Evolutionary conservation across 2,888 invertebrate species (phyloP), one percentile per base, ranked within the genome.

Genomic region (Phortica magna): DNA sequence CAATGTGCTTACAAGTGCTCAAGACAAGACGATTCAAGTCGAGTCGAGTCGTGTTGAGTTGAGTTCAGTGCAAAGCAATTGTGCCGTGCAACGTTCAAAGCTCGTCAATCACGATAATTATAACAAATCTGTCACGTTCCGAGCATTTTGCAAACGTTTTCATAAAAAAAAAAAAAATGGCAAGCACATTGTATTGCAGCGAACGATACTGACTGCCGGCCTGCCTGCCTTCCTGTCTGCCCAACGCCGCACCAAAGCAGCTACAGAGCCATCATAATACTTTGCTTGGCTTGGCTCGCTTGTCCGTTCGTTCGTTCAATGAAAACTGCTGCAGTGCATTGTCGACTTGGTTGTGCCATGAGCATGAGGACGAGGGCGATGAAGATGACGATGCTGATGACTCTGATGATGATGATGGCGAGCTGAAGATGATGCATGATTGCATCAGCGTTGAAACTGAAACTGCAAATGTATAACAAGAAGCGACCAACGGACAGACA

Each of bases 61-160:
- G 61, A 61, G 61, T 61, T 61, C 31, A 22, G 61, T 61, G 17
- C 59, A 19, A 9, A n/a, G 17, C 31, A 22, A 22, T 61, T 61
- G 2, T 61, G 31, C 12, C 22, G 61, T 48, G 41, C 41, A 80
- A 74, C 78, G 81, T 77, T 78, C 78, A 76, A 78, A 83, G 80
- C 85, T 83, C 83, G 85, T 83, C 83, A 83, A 84, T 83, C 83
- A 83, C 81, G 81, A 85, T 83, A 83, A 83, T 83, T 83, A 83
- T 83, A 82, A 81, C 83, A 83, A 83, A 83, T 83, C 83, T 84
- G 83, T 83, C 83, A 83, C 83, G 83, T 83, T 78, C 78, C 74
- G 79, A 80, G 79, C 83, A 84, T 83, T 84, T 83, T 79, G 77
- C 67, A 67, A 67, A 67, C 67, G 67, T 67, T 67, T 67, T 67